A percentile compares a stretch with the other conserved stretches of the same genome.
These are phyloP conservation scores for Hippoglossus stenolepis DNA, from an alignment of 2,113 vertebrate genomes.

Conservation along the genomic window DNA sequence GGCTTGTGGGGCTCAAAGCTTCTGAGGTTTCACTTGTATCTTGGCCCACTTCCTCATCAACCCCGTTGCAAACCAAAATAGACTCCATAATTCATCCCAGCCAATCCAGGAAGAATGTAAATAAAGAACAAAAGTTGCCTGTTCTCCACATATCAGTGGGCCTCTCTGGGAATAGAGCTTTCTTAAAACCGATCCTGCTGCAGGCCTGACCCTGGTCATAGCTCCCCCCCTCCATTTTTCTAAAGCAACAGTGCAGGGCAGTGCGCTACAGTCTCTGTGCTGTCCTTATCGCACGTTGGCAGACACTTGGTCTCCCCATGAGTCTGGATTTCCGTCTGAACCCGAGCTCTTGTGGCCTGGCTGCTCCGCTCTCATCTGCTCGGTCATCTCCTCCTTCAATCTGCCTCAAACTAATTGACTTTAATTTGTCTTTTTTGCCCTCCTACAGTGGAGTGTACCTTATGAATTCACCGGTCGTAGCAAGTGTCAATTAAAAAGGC, in stretches of 20 bases:
- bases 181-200: slow-evolving; percentile 70
- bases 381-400: slow-evolving; percentile 59
- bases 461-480: slow-evolving; percentile 59
- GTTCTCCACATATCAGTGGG: slow-evolving; percentile 70
- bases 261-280: slow-evolving; percentile 45
- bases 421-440: slow-evolving; percentile 78
- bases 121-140: slow-evolving; percentile 78
- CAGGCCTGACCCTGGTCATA: slow-evolving; percentile 55
- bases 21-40: slow-evolving; percentile 73
- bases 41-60: slow-evolving; percentile 75
- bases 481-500: slow-evolving; percentile 77
- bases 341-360: slow-evolving; percentile 51
- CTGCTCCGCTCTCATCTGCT: slow-evolving; percentile 59
- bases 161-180: slow-evolving; percentile 61
- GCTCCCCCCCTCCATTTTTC: slow-evolving; percentile 58
- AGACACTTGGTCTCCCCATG: slow-evolving; percentile 69
- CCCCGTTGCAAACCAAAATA: slow-evolving; percentile 71
- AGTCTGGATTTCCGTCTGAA: slow-evolving; percentile 65
- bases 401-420: slow-evolving; percentile 75
- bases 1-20: slow-evolving; percentile 56
- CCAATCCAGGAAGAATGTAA: slow-evolving; percentile 77
- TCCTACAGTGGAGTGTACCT: slow-evolving; percentile 60
- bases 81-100: slow-evolving; percentile 73
- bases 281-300: slow-evolving; percentile 73
- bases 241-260: slow-evolving; percentile 61